A percentile compares a stretch with the other conserved stretches of the same genome.
phyloP scores from a whole-genome alignment of 2,797 vertebrate genomes.

The Anableps anableps region DNA sequence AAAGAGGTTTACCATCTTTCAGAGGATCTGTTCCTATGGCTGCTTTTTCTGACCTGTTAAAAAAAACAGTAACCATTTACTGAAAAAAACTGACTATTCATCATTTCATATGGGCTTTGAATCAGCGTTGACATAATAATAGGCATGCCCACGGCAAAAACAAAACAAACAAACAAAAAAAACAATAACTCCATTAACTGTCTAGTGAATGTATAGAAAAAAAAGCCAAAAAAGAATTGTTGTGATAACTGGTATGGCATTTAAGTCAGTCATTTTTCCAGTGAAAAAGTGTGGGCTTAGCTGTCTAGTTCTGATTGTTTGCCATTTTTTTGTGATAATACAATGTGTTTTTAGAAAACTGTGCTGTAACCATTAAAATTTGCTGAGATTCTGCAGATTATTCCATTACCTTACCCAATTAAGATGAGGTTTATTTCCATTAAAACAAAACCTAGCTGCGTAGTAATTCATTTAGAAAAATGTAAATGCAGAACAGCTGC shows the following conservation, averaged over 20 bases:
- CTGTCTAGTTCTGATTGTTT: conserved; percentile 4
- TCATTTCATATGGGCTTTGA: conserved; percentile 6
- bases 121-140: conserved; percentile 9
- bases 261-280: conserved; percentile 16
- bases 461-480: neutral
- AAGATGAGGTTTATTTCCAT: too few species aligned
- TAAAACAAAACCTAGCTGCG: neutral
- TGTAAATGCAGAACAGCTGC: neutral
- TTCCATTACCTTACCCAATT: neutral
- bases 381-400: neutral
- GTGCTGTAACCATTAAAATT: neutral
- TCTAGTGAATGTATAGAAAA: conserved; percentile 11
- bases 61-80: neutral
- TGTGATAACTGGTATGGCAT: neutral
- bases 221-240: neutral
- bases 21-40: neutral
- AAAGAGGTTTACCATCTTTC: conserved; percentile 5
- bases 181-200: conserved; percentile 5
- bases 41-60: conserved; percentile 1
- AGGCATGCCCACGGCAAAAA: conserved; percentile 1
- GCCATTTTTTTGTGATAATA: conserved; percentile 7
- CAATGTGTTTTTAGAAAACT: neutral
- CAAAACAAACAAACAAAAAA: neutral
- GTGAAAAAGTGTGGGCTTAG: neutral
- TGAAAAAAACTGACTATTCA: neutral